These are phyloP conservation scores for Daphoenositta chrysoptera DNA, from an alignment of 2,113 vertebrate genomes.

Conservation along the genomic window DNA sequence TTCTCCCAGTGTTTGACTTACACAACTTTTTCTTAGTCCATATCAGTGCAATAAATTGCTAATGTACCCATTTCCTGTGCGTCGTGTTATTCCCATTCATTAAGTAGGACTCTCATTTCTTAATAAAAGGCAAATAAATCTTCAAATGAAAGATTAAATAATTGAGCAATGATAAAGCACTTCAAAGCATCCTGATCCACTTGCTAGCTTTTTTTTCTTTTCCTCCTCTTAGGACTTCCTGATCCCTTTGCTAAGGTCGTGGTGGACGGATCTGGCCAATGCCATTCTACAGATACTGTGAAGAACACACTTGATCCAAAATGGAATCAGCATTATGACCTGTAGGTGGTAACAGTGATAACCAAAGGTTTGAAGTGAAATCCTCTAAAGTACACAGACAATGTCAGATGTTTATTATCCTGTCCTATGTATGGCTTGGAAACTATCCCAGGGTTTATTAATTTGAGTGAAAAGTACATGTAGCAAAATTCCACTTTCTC, in stretches of 20 bases:
- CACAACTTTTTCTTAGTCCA: neutral
- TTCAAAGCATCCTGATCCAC: neutral
- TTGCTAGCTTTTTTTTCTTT: neutral
- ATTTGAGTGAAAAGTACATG: neutral
- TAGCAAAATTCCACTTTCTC: neutral
- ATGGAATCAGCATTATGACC: slow-evolving; percentile 99
- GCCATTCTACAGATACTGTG: slow-evolving; percentile 99
- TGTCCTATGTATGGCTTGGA: neutral
- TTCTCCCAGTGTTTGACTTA: neutral
- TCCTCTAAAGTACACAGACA: slow-evolving; percentile 38
- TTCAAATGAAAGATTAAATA: neutral
- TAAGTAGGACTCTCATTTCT: neutral
- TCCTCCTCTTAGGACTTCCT: slow-evolving; percentile 85
- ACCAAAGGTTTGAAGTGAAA: slow-evolving; percentile 55
- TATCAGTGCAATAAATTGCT: neutral
- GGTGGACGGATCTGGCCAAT: slow-evolving; percentile 97
- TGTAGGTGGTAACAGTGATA: slow-evolving; percentile 84
- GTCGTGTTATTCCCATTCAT: neutral
- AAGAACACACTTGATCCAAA: slow-evolving; percentile 99
- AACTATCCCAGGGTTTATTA: neutral
- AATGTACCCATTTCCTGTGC: neutral
- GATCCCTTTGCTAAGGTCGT: slow-evolving; percentile 99
- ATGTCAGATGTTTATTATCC: neutral
- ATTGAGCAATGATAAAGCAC: neutral
- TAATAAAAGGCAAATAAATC: neutral